Base-by-base conservation (phyloP, 2,113 vertebrate genomes). In the Terrapene triunguis region DNA sequence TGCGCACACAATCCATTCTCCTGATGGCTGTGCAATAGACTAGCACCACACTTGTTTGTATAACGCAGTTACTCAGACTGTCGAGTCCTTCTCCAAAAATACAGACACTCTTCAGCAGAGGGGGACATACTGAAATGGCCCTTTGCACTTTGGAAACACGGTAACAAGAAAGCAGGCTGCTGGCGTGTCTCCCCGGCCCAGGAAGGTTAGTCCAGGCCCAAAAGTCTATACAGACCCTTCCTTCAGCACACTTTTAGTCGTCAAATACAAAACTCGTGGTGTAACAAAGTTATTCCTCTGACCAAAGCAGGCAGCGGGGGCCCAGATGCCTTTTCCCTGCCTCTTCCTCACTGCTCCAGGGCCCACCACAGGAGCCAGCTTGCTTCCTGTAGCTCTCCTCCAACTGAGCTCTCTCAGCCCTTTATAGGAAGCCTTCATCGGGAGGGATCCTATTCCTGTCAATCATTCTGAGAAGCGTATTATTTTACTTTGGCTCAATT, bases 1-100 rank as follows among this genome's bases (percentile, higher is more conserved):
- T 1, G 85, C 47, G 57, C 13, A 13, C 53, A 93, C 8, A 90
- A 87, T 24, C 1, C 83, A 27, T 88, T 89, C 24, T 93, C 35
- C 0, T 0, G 9, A 89, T 2, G 54, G 42, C 42, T 76, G 3
- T 54, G 32, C 32, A 57, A 51, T 59, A 5, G 57, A 2, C 5
- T 85, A 84, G 47, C 44, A 62, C 51, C 22, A 82, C 10, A 35
- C 50, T 62, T 13, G 32, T 79, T 91, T 79, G 1, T 0, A 38
- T 32, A 92, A 32, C 13, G 78, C 21, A 44, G 72, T 44, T 76
- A 92, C n/a, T n/a, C 10, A 92, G 83, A 87, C 10, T 11, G 10
- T 24, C 21, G 4, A 76, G 69, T 42, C 69, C 69, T 42, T 24
- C 69, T 11, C 38, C 7, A 80, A 82, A 94, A 95, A 24, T 90